Evolutionary conservation across 2,888 invertebrate genomes (phyloP), one percentile per base, ranked within the genome.

Genomic region (Dryomyza anilis): DNA sequence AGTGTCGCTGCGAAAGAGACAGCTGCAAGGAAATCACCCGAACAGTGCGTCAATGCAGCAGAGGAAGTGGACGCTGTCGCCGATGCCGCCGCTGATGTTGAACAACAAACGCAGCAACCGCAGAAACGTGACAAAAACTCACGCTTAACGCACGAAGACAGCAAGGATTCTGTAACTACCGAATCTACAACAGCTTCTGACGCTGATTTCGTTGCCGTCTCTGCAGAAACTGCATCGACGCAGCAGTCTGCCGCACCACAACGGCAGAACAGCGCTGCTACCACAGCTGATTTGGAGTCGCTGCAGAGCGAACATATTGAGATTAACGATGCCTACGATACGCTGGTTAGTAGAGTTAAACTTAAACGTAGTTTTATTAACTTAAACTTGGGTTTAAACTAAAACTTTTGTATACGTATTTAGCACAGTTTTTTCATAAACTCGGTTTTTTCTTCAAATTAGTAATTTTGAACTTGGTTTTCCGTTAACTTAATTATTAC

Each of bases 281-380:
- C 69, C 21, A 65, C 63, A 53, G 63, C 58, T 36, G 68, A 53
- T n/a, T 21, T 19, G 16, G 58, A 46, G 46, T 71, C 72, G 43
- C 53, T 72, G 6, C 70, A 69, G 52, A 74, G 65, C 64, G 76
- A 76, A 62, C 74, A 77, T 58, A 75, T 75, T 68, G 76, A 80
- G 67, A 73, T 78, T 56, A 79, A 79, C 70, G 78, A 81, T 65
- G 75, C 76, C 36, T 78, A 78, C 33, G 81, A 80, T 65, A 72
- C 77, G 63, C 69, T 77, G 74, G 81, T 80, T 59, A 73, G 77
- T 71, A n/a, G 2, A 3, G 36, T 23, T 4, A 19, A 29, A 19
- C 1, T 12, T 10, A 3, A 29, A 21, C 8, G 7, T n/a, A n/a
- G n/a, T n/a, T n/a, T n/a, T n/a, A n/a, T n/a, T n/a, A n/a, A n/a